Evolutionary conservation across 2,888 invertebrate genomes (phyloP).

Genomic region (Xylophagus ater): DNA sequence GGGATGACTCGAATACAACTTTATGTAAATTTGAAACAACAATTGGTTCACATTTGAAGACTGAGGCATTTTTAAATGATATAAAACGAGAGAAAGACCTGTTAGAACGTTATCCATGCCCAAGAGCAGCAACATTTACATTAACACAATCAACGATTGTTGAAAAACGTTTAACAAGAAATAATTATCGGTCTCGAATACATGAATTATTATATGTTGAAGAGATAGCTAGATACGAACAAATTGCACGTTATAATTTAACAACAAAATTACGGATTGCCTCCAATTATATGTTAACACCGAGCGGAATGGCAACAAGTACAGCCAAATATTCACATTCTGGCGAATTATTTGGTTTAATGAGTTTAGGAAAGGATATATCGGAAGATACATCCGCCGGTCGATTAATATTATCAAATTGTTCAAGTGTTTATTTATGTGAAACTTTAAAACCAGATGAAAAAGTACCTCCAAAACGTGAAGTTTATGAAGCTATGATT

Average conservation of each 20-base stretch:
- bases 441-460: slow-evolving; percentile 24
- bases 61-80: slow-evolving; percentile 37
- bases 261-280: slow-evolving; percentile 50
- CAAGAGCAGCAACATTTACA: slow-evolving; percentile 52
- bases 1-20: slow-evolving; percentile 46
- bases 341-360: slow-evolving; percentile 64
- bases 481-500: slow-evolving; percentile 63
- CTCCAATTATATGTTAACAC: slow-evolving; percentile 56
- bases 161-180: slow-evolving; percentile 49
- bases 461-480: slow-evolving; percentile 28
- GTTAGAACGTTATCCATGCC: slow-evolving; percentile 52
- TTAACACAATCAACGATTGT: slow-evolving; percentile 56
- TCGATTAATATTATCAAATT: slow-evolving; percentile 63
- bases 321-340: slow-evolving; percentile 65
- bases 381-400: slow-evolving; percentile 77
- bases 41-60: slow-evolving; percentile 43
- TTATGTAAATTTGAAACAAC: slow-evolving; percentile 46
- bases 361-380: slow-evolving; percentile 59
- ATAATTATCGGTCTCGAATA: slow-evolving; percentile 61
- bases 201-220: slow-evolving; percentile 66
- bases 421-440: slow-evolving; percentile 55
- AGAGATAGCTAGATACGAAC: slow-evolving; percentile 61
- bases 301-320: slow-evolving; percentile 54
- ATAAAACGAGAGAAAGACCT: slow-evolving; percentile 46
- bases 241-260: slow-evolving; percentile 58